A percentile compares a stretch with the other conserved stretches of the same genome.
These are phyloP conservation scores for Eupithecia centaureata DNA, from an alignment of 2,888 invertebrate genomes.

Conservation along the genomic window DNA sequence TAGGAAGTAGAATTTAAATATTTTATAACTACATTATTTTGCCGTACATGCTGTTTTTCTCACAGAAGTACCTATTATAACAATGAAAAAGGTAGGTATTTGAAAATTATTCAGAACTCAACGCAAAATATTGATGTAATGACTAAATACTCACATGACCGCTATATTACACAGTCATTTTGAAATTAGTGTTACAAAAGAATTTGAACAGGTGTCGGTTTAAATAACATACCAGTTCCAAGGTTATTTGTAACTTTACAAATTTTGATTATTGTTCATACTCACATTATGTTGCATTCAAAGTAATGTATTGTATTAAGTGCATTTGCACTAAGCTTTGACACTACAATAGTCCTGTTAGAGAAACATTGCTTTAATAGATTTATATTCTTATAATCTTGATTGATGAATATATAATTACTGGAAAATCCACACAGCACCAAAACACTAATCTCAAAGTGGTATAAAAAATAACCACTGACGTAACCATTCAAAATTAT, in stretches of 20 bases:
- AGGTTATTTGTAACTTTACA: constrained; percentile 23
- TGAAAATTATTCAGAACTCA: not conserved
- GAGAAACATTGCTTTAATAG: not conserved
- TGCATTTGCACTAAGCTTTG: not conserved
- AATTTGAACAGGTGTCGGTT: constrained; percentile 16
- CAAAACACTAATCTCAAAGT: too few relatives aligned
- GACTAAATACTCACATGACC: constrained; percentile 1
- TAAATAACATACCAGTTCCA: constrained; percentile 27
- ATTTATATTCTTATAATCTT: too few relatives aligned
- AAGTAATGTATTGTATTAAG: not conserved
- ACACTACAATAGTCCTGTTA: not conserved
- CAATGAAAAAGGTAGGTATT: not conserved
- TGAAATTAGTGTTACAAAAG: constrained; percentile 14
- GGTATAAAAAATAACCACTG: too few relatives aligned
- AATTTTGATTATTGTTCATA: not conserved
- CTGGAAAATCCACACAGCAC: too few relatives aligned
- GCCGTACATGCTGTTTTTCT: not conserved
- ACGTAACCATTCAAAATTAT: too few relatives aligned
- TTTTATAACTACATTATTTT: not conserved
- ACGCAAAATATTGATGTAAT: constrained; percentile 9
- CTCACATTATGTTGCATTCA: not conserved
- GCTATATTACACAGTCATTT: constrained; percentile 5
- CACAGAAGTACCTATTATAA: not conserved
- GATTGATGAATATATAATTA: not conserved
- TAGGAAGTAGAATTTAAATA: not conserved